phyloP scores from a whole-genome alignment of 2,888 invertebrate genomes.

The Leptopilina syphax region DNA sequence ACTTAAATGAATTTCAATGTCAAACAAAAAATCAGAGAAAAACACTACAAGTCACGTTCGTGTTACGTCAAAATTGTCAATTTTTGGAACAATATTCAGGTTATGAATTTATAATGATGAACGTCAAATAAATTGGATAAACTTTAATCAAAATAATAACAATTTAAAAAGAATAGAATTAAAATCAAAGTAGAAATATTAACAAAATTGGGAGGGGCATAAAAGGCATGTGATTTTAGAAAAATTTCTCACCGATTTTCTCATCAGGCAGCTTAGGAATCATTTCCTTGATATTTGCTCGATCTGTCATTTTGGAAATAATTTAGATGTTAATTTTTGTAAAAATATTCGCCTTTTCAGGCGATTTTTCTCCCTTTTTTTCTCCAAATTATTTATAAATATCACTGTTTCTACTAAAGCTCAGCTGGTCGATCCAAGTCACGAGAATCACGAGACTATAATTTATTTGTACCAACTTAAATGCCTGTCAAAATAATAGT shows the following conservation, averaged over 20 bases:
- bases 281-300: constrained; percentile 81
- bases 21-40: not conserved
- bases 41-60: not conserved
- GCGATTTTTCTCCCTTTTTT: constrained; percentile 21
- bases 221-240: constrained; percentile 44
- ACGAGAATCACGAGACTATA: constrained; percentile 22
- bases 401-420: not conserved
- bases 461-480: constrained; percentile 1
- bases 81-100: not conserved
- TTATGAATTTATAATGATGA: not conserved
- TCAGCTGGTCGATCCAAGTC: constrained; percentile 31
- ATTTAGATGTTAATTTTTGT: not conserved
- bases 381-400: not conserved
- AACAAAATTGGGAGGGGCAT: constrained; percentile 69
- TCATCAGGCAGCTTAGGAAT: constrained; percentile 89
- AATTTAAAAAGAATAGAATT: constrained; percentile 15
- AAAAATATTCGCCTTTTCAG: constrained; percentile 33
- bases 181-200: constrained; percentile 54
- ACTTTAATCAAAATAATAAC: not conserved
- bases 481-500: constrained; percentile 32
- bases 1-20: not conserved
- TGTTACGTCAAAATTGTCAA: not conserved
- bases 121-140: not conserved
- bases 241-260: constrained; percentile 85
- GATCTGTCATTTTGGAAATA: constrained; percentile 25